Percentiles rank a stretch among this genome's conserved stretches.
Evolutionary conservation across 2,797 vertebrate genomes (phyloP).

Genomic region (Crax fasciolata): DNA sequence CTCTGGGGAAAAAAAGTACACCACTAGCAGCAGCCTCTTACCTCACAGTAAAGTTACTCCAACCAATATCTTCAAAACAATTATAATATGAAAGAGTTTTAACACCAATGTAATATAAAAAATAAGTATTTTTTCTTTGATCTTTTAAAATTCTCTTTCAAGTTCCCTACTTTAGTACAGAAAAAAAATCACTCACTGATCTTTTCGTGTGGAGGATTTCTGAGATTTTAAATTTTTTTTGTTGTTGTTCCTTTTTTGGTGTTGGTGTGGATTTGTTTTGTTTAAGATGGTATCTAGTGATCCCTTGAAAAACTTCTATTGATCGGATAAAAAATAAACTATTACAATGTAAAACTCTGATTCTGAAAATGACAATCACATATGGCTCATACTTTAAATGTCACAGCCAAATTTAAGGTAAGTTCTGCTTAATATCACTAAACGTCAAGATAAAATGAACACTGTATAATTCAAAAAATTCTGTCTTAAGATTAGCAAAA

Average conservation of each 20-base stretch:
- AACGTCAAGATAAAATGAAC: neutral
- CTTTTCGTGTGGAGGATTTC: neutral
- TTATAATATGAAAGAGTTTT: neutral
- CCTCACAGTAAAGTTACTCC: neutral
- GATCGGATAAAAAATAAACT: neutral
- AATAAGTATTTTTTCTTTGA: neutral
- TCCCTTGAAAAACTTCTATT: neutral
- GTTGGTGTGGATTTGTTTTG: neutral
- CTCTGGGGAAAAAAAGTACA: neutral
- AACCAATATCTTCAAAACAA: neutral
- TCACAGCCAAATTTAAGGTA: constrained; percentile 8
- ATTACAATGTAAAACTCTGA: neutral
- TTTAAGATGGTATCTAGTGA: neutral
- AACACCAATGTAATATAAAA: neutral
- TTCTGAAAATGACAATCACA: neutral
- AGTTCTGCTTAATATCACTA: neutral
- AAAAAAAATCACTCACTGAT: neutral
- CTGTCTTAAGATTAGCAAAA: neutral
- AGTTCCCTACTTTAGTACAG: neutral
- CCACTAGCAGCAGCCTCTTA: neutral
- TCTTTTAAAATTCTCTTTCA: neutral
- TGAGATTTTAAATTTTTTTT: too few relatives aligned
- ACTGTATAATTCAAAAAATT: neutral
- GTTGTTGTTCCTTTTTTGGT: neutral
- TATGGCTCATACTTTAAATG: neutral